Percentiles rank a stretch among this genome's conserved stretches.
phyloP scores from a whole-genome alignment of 2,797 vertebrate genomes.

The Chromobotia macracanthus region DNA sequence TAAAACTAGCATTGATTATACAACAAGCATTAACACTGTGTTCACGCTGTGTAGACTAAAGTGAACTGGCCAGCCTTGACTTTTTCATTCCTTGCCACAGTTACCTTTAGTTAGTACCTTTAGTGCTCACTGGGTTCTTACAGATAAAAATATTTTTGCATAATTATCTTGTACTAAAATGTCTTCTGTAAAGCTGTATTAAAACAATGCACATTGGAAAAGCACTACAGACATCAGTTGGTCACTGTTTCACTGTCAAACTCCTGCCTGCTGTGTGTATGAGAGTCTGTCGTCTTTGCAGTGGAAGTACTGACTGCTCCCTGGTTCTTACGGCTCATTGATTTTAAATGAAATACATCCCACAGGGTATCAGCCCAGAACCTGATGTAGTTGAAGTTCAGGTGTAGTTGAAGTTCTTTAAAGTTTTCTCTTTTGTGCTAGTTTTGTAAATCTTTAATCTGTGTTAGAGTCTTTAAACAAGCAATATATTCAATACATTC shows the following conservation, averaged over 20 bases:
- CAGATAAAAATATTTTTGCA: not conserved
- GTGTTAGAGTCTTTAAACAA: too few species aligned
- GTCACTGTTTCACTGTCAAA: constrained; percentile 9
- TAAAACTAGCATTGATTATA: too few species aligned
- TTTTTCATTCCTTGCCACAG: too few species aligned
- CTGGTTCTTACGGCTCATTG: not conserved
- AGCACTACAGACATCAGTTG: not conserved
- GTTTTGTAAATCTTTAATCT: too few species aligned
- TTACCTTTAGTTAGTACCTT: too few species aligned
- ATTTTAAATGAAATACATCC: constrained; percentile 28
- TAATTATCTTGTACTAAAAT: not conserved
- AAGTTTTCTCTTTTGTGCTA: not conserved
- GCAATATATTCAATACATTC: too few species aligned
- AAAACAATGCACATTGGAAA: too few species aligned
- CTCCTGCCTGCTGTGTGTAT: not conserved
- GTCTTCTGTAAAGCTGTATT: too few species aligned
- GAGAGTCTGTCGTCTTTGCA: not conserved
- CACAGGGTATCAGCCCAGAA: not conserved
- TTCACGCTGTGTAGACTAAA: not conserved
- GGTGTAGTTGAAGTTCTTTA: not conserved
- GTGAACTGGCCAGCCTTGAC: not conserved
- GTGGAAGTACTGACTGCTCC: constrained; percentile 9
- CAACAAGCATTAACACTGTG: not conserved
- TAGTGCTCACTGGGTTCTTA: too few species aligned
- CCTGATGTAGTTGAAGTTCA: not conserved